These are phyloP conservation scores for Drosophila prolongata DNA, from an alignment of 2,888 invertebrate species.

Conservation along the genomic window DNA sequence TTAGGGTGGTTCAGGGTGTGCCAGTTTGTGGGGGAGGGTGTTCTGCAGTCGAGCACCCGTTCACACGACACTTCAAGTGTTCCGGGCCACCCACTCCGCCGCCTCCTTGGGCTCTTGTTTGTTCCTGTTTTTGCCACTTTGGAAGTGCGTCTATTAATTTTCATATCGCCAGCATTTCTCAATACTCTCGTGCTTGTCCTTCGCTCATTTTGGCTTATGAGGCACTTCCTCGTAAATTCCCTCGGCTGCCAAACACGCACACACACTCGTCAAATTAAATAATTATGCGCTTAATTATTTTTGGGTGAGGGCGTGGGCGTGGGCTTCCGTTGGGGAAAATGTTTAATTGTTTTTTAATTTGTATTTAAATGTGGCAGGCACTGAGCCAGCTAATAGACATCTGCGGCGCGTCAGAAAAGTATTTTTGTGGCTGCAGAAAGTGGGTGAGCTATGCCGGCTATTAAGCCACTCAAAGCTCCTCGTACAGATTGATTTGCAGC, in stretches of 20 bases:
- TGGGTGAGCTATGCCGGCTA: not conserved
- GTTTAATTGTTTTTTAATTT: constrained; percentile 45
- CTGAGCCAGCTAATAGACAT: constrained; percentile 7
- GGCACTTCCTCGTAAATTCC: constrained; percentile 23
- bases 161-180: constrained; percentile 46
- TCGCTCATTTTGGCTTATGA: constrained; percentile 20
- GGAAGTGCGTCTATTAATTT: constrained; percentile 43
- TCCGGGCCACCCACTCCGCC: not conserved
- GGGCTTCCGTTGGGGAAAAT: constrained; percentile 6
- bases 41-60: constrained; percentile 24
- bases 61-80: constrained; percentile 47
- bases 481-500: constrained; percentile 12
- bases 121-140: constrained; percentile 21
- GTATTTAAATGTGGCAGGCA: constrained; percentile 38
- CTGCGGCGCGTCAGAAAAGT: not conserved
- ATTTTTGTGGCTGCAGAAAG: not conserved
- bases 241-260: constrained; percentile 3
- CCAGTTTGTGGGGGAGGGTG: not conserved
- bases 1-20: not conserved
- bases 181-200: constrained; percentile 31
- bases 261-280: constrained; percentile 55
- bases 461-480: constrained; percentile 9
- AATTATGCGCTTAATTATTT: constrained; percentile 71
- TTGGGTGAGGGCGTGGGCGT: not conserved
- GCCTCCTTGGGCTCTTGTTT: not conserved